phyloP scores from a whole-genome alignment of 2,797 vertebrate species.

The Furcifer pardalis region DNA sequence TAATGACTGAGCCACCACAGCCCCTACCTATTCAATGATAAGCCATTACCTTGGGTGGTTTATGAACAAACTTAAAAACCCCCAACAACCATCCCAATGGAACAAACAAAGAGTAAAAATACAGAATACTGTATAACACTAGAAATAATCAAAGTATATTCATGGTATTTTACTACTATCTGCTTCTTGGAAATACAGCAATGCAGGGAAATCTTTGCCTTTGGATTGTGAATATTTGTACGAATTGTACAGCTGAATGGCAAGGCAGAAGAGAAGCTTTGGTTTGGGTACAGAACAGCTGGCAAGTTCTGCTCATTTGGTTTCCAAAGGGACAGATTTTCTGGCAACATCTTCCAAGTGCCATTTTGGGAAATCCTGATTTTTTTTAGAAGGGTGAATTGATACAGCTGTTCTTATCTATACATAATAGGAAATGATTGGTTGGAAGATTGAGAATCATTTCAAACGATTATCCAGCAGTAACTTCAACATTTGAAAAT shows the following conservation, averaged over 20 bases:
- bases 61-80: no score
- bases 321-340: neutral
- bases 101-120: no score
- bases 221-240: neutral
- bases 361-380: neutral
- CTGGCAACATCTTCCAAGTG: neutral
- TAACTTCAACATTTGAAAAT: constrained; percentile 13
- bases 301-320: neutral
- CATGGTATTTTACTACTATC: neutral
- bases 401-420: constrained; percentile 21
- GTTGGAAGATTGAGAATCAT: neutral
- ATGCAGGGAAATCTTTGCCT: neutral
- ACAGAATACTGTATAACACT: no score
- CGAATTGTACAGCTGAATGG: neutral
- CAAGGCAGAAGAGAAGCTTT: neutral
- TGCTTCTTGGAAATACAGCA: neutral
- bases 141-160: no score
- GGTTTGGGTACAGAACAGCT: neutral
- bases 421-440: neutral
- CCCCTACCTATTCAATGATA: no score
- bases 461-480: neutral
- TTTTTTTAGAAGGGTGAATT: constrained; percentile 6
- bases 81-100: no score
- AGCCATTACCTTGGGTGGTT: no score
- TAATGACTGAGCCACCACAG: no score